These are phyloP conservation scores for Grantiella picta DNA, from an alignment of 2,113 vertebrate species.

Conservation along the genomic window DNA sequence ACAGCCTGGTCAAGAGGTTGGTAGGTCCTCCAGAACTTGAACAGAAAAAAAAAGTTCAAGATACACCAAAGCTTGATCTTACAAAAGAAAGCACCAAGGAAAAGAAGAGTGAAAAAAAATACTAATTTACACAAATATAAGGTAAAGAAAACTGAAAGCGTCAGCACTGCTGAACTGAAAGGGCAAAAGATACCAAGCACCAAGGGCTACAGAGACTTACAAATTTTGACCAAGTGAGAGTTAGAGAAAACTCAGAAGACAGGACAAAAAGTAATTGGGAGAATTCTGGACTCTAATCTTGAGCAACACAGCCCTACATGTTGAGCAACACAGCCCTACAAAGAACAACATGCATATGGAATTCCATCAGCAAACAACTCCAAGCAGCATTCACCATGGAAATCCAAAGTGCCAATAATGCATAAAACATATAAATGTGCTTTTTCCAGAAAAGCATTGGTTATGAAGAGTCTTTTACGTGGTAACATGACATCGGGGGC, in stretches of 20 bases:
- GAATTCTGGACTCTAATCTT: not conserved
- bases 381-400: not conserved
- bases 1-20: not conserved
- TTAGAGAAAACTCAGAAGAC: fast-evolving
- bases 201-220: not conserved
- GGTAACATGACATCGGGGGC: not conserved
- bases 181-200: not conserved
- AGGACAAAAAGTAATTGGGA: fast-evolving
- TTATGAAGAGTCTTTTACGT: fast-evolving
- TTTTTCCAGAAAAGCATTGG: not conserved
- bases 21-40: not conserved
- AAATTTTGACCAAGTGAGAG: not conserved
- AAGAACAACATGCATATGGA: not conserved
- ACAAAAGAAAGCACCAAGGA: not conserved
- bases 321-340: not conserved
- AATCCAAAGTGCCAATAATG: not conserved
- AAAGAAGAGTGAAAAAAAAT: not conserved
- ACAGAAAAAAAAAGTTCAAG: not conserved
- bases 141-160: not conserved
- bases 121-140: not conserved
- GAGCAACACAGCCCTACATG: not conserved
- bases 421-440: not conserved
- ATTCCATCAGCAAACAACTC: not conserved
- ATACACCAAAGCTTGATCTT: not conserved
- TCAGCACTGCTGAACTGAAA: not conserved